Evolutionary conservation across 2,113 vertebrate genomes (phyloP), one percentile per base, ranked within the genome.

Genomic region (Microcebus lehilahytsara): DNA sequence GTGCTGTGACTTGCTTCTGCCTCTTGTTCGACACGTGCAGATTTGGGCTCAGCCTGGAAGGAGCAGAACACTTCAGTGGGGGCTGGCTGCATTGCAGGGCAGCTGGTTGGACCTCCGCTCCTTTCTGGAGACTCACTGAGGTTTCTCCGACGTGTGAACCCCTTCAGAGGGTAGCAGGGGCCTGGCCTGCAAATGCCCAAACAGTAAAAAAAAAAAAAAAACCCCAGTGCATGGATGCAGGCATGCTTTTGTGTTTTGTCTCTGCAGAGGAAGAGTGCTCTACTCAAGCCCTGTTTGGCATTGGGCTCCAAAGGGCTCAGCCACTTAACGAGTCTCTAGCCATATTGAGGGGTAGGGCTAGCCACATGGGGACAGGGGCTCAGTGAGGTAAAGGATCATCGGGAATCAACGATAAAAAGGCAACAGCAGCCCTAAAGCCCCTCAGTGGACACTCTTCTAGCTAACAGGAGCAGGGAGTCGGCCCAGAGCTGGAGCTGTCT

Each of bases 401-500:
- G 85, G 42, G 40, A 97, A 91, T 94, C 37, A 94, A 60, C 14
- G 84, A 62, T 64, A n/a, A 74, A 86, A 91, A 95, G 80, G 90
- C 27, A 37, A 30, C 4, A 80, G 81, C 49, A 66, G 23, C 46
- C n/a, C 0, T 22, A 23, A 49, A 77, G 37, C 5, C 40, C 32
- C 66, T 19, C 32, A 53, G 23, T 51, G 22, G 72, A 74, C 77
- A 27, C 12, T 2, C 66, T 14, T 62, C 93, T 53, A 58, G 69
- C 51, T 78, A 53, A 42, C 14, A 83, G 25, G 60, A 86, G n/a
- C 22, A 9, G 7, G 67, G 94, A 84, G 58, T 88, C 46, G 60
- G 72, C 22, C 37, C 58, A 51, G 66, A 67, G 71, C 30, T 20
- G 16, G 78, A 78, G 34, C 91, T 83, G 79, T 10, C 64, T 8